Evolutionary conservation across 2,113 vertebrate species (phyloP).

Genomic region (Lagopus leucura): DNA sequence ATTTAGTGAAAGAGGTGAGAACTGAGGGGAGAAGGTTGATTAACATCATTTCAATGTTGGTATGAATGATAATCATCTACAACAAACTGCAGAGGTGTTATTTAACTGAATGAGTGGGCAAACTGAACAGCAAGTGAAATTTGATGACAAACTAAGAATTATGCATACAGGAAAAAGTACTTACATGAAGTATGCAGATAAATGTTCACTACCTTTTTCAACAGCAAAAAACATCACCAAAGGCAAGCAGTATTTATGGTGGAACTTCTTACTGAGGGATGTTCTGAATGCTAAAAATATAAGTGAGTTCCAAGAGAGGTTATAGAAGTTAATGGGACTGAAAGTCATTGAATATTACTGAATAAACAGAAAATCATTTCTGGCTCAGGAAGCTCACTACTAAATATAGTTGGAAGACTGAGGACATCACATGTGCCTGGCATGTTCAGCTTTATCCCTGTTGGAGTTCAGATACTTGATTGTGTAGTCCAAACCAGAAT

Average conservation of each 20-base stretch:
- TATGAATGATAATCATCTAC: neutral
- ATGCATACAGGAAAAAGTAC: neutral
- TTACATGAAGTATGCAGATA: neutral
- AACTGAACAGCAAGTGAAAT: neutral
- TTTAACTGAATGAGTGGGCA: neutral
- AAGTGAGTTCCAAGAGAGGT: neutral
- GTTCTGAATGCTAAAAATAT: neutral
- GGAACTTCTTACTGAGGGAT: neutral
- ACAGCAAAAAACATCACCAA: neutral
- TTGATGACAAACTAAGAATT: neutral
- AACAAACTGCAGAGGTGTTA: neutral
- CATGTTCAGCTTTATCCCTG: neutral
- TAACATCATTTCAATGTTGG: neutral
- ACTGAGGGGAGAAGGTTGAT: neutral
- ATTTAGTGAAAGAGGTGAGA: neutral
- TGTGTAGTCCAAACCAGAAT: neutral
- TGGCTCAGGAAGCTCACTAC: neutral
- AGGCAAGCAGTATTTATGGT: neutral
- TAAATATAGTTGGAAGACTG: neutral
- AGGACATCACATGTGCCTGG: neutral
- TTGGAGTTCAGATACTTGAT: neutral
- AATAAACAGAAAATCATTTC: neutral
- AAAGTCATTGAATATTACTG: neutral
- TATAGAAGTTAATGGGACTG: neutral
- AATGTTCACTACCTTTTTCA: neutral